A percentile compares a stretch with the other conserved stretches of the same genome.
Conservation (phyloP, 2,113 vertebrate genomes). For the Sinocyclocheilus grahami region DNA sequence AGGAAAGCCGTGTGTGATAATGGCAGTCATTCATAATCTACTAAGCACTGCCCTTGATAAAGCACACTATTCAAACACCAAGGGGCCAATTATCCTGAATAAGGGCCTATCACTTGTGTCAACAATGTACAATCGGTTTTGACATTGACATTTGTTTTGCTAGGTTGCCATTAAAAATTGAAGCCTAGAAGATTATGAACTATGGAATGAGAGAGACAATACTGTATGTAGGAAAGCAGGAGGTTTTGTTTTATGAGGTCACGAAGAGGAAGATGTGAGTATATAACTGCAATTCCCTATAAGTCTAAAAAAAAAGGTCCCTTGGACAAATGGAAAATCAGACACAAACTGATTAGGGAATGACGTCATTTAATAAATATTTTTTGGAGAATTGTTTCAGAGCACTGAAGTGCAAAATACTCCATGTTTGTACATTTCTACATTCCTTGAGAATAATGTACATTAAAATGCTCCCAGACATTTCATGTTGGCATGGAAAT, state of each 20-base stretch:
- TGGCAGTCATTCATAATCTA: slow-evolving; percentile 10
- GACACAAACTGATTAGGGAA: neutral
- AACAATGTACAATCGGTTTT: slow-evolving; percentile 4
- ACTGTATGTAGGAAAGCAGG: neutral
- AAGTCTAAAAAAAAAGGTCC: neutral
- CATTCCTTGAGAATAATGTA: neutral
- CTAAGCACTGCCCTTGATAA: neutral
- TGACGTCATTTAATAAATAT: too few relatives aligned
- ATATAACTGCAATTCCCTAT: neutral
- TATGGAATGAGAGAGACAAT: neutral
- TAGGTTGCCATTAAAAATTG: slow-evolving; percentile 4
- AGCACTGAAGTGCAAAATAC: too few relatives aligned
- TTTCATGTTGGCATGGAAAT: neutral
- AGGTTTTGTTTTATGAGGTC: neutral
- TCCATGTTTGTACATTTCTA: too few relatives aligned
- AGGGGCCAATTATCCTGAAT: slow-evolving; percentile 19
- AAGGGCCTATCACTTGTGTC: neutral
- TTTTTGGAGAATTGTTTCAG: too few relatives aligned
- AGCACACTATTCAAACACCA: slow-evolving; percentile 10
- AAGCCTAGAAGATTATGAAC: neutral
- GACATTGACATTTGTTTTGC: slow-evolving; percentile 26
- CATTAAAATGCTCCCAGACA: neutral
- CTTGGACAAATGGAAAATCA: neutral
- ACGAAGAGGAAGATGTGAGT: neutral
- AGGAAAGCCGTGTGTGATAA: neutral